Evolutionary conservation across 1,140 invertebrate genomes (phyloP).

Genomic region (Pseudoatta argentina): DNA sequence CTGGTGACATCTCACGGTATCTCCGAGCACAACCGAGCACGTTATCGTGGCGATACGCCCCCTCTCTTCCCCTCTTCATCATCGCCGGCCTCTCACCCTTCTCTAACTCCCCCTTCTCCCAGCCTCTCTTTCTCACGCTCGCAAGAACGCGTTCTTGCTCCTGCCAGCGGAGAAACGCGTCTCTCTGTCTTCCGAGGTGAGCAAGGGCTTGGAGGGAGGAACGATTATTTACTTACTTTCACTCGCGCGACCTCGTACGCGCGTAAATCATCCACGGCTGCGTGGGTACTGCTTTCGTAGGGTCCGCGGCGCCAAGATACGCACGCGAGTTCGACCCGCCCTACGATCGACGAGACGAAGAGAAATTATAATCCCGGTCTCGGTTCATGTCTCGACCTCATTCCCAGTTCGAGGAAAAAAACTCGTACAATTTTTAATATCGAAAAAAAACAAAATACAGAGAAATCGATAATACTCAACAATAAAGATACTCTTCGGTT

Average conservation of each 20-base stretch:
- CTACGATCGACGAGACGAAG: constrained; percentile 40
- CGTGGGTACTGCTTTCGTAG: constrained; percentile 53
- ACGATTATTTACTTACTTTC: constrained; percentile 82
- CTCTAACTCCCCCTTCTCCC: constrained; percentile 14
- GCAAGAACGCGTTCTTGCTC: constrained; percentile 36
- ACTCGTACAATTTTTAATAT: not conserved
- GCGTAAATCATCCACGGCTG: constrained; percentile 62
- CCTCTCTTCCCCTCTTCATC: not conserved
- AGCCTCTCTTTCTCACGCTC: constrained; percentile 54
- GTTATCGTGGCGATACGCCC: constrained; percentile 25
- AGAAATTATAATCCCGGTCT: constrained; percentile 32
- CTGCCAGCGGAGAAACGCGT: constrained; percentile 40
- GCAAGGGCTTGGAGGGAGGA: constrained; percentile 66
- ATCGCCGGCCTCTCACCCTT: constrained; percentile 25
- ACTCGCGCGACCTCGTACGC: constrained; percentile 66
- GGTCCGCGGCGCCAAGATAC: constrained; percentile 44
- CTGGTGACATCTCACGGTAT: constrained; percentile 78
- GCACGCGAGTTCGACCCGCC: constrained; percentile 30
- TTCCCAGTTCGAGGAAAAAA: not conserved
- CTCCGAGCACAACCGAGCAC: constrained; percentile 46
- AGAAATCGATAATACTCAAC: not conserved
- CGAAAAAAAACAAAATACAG: not conserved
- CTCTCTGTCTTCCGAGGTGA: constrained; percentile 39
- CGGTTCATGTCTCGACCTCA: not conserved
- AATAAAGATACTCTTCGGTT: not conserved